These are phyloP conservation scores for Hymenopus coronatus DNA, from an alignment of 2,888 invertebrate genomes.

Conservation along the genomic window DNA sequence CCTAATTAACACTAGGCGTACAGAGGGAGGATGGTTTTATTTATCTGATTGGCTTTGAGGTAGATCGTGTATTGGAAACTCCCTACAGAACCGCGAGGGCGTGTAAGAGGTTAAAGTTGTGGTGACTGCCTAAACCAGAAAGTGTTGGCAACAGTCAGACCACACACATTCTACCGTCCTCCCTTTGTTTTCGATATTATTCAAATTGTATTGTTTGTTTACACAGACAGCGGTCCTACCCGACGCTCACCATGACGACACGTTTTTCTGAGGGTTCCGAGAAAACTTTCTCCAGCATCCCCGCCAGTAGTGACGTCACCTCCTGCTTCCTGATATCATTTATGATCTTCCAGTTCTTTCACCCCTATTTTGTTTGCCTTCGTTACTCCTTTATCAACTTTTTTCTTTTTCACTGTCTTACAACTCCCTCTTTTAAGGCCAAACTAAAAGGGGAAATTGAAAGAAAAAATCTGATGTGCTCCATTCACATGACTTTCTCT, in stretches of 20 bases:
- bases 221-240: neutral
- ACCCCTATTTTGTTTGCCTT: neutral
- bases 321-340: too few species aligned
- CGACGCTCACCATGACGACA: neutral
- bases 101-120: neutral
- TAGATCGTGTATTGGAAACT: neutral
- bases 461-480: too few species aligned
- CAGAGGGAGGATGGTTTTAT: too few species aligned
- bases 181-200: conserved; percentile 8
- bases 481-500: too few species aligned
- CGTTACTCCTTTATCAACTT: neutral
- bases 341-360: neutral
- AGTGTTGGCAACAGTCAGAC: neutral
- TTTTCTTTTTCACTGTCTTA: neutral
- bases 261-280: too few species aligned
- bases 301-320: neutral
- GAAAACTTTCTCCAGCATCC: neutral
- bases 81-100: neutral
- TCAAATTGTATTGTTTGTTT: conserved; percentile 11
- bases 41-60: neutral
- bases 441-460: too few species aligned
- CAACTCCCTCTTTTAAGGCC: neutral
- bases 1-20: neutral
- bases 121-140: neutral
- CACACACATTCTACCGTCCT: neutral